Evolutionary conservation across 2,797 vertebrate species (phyloP).

Genomic region (Petrocephalus sullivani): DNA sequence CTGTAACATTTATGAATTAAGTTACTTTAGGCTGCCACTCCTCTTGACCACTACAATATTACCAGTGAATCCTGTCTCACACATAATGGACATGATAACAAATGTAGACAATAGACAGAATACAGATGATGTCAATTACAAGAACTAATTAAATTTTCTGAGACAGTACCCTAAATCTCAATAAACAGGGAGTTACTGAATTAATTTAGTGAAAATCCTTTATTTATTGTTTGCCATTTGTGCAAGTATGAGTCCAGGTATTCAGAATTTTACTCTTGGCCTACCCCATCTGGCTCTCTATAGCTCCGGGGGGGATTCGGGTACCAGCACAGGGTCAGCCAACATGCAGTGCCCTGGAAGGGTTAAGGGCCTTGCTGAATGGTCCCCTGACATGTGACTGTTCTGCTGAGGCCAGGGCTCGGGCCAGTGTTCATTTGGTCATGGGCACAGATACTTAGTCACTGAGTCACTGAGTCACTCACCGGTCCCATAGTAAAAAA

Average conservation of each 20-base stretch:
- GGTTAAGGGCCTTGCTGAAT: background rate
- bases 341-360: background rate
- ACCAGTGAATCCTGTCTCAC: slow-evolving; percentile 27
- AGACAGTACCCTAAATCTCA: too few relatives aligned
- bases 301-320: background rate
- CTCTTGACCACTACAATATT: slow-evolving; percentile 58
- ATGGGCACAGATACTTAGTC: background rate
- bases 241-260: background rate
- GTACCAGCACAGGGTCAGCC: background rate
- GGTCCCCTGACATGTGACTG: background rate
- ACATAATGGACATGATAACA: too few relatives aligned
- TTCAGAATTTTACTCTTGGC: background rate
- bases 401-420: background rate
- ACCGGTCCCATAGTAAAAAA: background rate
- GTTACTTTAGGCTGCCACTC: slow-evolving; percentile 72
- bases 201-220: background rate
- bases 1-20: slow-evolving; percentile 67
- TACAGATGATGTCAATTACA: too few relatives aligned
- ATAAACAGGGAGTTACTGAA: background rate
- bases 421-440: background rate
- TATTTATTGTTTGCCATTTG: background rate
- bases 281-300: background rate
- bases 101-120: too few relatives aligned
- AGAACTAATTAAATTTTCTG: too few relatives aligned
- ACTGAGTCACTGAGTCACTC: background rate